Conservation (phyloP, 1,140 invertebrate species). For the Ceratina australensis region DNA sequence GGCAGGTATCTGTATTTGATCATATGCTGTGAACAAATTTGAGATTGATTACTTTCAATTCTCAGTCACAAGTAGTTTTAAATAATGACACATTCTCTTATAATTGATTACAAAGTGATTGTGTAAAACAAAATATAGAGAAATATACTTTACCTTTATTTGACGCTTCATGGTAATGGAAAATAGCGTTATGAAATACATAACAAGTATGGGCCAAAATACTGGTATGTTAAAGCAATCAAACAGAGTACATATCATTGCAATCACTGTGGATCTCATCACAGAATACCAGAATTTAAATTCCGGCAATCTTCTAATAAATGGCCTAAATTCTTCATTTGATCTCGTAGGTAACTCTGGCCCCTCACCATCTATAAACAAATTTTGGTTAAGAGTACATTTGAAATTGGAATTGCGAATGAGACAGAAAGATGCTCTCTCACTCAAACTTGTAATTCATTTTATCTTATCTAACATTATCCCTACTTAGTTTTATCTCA, state of each 20-base stretch:
- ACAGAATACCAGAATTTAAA: slow-evolving; percentile 99
- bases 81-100: neutral
- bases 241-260: slow-evolving; percentile 96
- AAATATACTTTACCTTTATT: slow-evolving; percentile 89
- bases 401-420: neutral
- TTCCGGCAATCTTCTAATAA: slow-evolving; percentile 98
- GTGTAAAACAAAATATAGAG: neutral
- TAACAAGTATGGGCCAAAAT: slow-evolving; percentile 99
- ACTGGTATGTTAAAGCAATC: slow-evolving; percentile 99
- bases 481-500: neutral
- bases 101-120: neutral
- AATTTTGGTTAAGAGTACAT: slow-evolving; percentile 11
- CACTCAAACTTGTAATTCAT: neutral
- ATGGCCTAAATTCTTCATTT: slow-evolving; percentile 99
- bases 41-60: neutral
- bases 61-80: neutral
- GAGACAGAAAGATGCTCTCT: neutral
- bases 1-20: slow-evolving; percentile 99
- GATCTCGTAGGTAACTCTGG: slow-evolving; percentile 95
- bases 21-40: slow-evolving; percentile 93
- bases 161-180: slow-evolving; percentile 99
- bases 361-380: slow-evolving; percentile 86
- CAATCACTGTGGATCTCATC: slow-evolving; percentile 96
- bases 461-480: too few relatives aligned
- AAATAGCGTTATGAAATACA: slow-evolving; percentile 99